Evolutionary conservation across 2,113 vertebrate genomes (phyloP).

Genomic region (Aspiorhynchus laticeps): DNA sequence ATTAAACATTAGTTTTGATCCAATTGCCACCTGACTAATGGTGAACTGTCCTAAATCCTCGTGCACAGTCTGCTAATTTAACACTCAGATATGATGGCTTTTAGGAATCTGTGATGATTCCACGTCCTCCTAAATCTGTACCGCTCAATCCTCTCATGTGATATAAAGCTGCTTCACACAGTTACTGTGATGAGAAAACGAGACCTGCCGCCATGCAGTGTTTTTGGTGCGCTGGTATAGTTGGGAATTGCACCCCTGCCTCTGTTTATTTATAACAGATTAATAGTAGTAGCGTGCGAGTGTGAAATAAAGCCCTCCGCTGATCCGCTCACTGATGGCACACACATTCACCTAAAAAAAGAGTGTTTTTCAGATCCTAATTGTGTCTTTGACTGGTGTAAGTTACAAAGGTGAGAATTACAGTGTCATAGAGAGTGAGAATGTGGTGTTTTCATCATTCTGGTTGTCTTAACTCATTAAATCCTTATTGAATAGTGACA

Average conservation of each 20-base stretch:
- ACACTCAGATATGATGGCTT: neutral
- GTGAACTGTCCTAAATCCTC: neutral
- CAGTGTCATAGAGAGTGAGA: neutral
- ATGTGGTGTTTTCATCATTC: conserved; percentile 49
- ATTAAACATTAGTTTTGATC: conserved; percentile 30
- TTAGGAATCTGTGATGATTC: neutral
- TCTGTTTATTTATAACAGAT: neutral
- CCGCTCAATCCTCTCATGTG: neutral
- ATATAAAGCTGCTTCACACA: neutral
- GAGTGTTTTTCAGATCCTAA: neutral
- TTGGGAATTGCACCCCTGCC: neutral
- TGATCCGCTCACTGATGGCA: conserved; percentile 21
- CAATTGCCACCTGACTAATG: conserved; percentile 10
- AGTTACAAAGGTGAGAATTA: conserved; percentile 29
- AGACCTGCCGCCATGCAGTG: neutral
- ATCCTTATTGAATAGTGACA: conserved; percentile 11
- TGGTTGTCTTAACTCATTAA: conserved; percentile 37
- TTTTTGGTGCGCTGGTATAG: neutral
- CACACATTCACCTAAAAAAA: neutral
- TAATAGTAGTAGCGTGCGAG: neutral
- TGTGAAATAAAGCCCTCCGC: neutral
- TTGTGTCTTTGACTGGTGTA: conserved; percentile 15
- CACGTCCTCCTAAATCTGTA: neutral
- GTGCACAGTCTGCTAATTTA: neutral
- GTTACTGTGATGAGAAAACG: neutral